Evolutionary conservation across 2,113 vertebrate species (phyloP).

Genomic region (Chauna torquata): DNA sequence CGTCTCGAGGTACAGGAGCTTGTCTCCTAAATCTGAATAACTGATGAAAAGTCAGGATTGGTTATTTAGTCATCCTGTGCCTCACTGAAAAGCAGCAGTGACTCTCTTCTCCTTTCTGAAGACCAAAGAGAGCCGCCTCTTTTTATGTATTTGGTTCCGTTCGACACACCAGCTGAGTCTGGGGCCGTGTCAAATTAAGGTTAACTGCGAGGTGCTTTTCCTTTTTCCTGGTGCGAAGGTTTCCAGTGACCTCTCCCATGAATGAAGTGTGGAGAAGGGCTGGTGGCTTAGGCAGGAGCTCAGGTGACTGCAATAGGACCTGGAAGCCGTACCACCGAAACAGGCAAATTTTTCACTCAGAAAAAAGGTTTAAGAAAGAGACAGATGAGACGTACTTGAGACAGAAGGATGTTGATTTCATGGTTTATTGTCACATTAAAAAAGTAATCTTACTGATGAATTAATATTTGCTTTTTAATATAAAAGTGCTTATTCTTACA

Average conservation of each 20-base stretch:
- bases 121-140: background rate
- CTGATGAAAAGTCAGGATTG: background rate
- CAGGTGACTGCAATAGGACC: background rate
- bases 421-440: constrained; percentile 77
- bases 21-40: background rate
- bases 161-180: background rate
- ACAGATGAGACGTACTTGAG: constrained; percentile 59
- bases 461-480: constrained; percentile 77
- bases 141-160: background rate
- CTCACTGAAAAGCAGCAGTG: background rate
- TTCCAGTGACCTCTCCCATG: background rate
- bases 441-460: constrained; percentile 76
- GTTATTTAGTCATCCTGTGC: background rate
- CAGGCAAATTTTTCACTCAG: background rate
- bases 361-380: constrained; percentile 47
- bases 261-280: background rate
- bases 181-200: background rate
- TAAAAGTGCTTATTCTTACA: constrained; percentile 76
- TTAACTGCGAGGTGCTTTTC: background rate
- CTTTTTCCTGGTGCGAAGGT: background rate
- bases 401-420: constrained; percentile 71
- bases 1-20: background rate
- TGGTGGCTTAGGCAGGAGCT: background rate
- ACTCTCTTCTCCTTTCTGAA: background rate
- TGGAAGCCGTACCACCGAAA: background rate